These are phyloP conservation scores for Tarsius wallacei DNA, from an alignment of 2,797 vertebrate species.

Conservation along the genomic window DNA sequence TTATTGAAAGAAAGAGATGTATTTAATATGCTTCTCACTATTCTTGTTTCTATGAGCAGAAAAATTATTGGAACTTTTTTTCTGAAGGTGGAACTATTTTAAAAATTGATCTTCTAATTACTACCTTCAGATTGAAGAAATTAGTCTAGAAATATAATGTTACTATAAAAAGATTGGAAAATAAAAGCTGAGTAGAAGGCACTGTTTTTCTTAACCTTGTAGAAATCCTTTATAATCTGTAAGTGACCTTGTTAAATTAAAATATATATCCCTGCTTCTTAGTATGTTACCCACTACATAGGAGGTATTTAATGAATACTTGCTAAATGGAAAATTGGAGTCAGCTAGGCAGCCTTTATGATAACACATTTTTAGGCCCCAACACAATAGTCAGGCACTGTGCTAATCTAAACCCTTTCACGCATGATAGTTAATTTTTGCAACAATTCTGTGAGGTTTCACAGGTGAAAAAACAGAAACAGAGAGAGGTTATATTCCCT, in stretches of 20 bases:
- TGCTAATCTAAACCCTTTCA: neutral
- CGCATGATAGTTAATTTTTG: slow-evolving; percentile 16
- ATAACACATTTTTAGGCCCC: neutral
- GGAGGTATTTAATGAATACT: slow-evolving; percentile 11
- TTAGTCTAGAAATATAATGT: slow-evolving; percentile 17
- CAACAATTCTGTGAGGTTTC: neutral
- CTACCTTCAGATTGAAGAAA: slow-evolving; percentile 25
- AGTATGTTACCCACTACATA: neutral
- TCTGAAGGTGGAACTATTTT: slow-evolving; percentile 1
- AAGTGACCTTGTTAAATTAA: slow-evolving; percentile 35
- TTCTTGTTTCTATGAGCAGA: neutral
- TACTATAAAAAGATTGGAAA: neutral
- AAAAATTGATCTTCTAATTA: slow-evolving; percentile 3
- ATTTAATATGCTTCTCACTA: slow-evolving; percentile 19
- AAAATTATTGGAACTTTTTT: slow-evolving; percentile 17
- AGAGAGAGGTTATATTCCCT: neutral
- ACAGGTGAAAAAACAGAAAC: neutral
- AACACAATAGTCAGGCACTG: neutral
- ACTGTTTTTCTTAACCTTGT: neutral
- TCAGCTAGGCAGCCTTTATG: neutral
- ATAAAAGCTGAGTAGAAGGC: neutral
- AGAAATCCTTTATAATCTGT: neutral
- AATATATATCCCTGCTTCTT: neutral
- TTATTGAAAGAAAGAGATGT: neutral
- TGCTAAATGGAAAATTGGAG: slow-evolving; percentile 27